Evolutionary conservation across 2,888 invertebrate species (phyloP), one percentile per base, ranked within the genome.

Genomic region (Pterobdella sp.): DNA sequence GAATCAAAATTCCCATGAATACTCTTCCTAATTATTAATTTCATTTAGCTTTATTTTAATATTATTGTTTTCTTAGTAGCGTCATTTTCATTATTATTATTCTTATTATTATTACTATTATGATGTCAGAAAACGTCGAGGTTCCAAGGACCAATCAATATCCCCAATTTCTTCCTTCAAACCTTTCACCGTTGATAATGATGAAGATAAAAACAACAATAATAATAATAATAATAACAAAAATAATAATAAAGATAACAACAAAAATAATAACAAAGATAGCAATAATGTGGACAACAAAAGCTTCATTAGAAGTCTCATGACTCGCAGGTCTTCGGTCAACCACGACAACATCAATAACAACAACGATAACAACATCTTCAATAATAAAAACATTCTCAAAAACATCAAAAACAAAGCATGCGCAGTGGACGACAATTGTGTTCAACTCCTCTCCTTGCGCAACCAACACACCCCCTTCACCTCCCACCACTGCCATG

Each of bases 331-430:
- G 22, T 22, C 49, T 7, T 42, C 49, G 7, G 49, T 42, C 63
- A 63, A n/a, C 63, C 7, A 63, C 7, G n/a, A 63, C 31, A 63
- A 26, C 10, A 63, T 10, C 7, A 29, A 63, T 26, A 29, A 7
- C 63, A 63, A n/a, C 63, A 63, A 63, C 63, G n/a, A 63, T 26
- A 63, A 7, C 63, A 29, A 26, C 63, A 63, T 14, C 63, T 26
- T 14, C 63, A 63, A 7, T 26, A 63, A n/a, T 26, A 63, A 63
- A 7, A 14, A 63, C 63, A 7, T n/a, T n/a, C 7, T 14, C 63
- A 63, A 26, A 7, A 63, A 29, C 63, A 7, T 7, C 63, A 63
- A 63, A 10, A 63, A 63, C 63, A 14, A 63, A 7, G n/a, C 14
- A 14, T 14, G 14, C 14, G 52, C 52, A 18, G n/a, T 18, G 14